Percentiles rank a stretch among this genome's conserved stretches.
Conservation (phyloP, 2,888 invertebrate genomes). For the Tetragonisca angustula region DNA sequence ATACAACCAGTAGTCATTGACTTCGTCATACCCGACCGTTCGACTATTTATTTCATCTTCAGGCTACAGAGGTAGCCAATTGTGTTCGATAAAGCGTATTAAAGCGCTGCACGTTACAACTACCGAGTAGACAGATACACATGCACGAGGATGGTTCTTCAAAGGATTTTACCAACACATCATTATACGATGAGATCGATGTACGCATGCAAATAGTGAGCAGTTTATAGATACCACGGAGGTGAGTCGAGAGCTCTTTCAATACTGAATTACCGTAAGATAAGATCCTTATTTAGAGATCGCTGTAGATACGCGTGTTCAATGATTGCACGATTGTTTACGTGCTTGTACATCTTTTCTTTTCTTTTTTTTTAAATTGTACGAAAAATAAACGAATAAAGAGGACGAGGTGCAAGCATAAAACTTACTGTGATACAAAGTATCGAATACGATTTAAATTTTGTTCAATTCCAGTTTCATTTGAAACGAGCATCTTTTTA, state of each 20-base stretch:
- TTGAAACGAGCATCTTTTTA: background rate
- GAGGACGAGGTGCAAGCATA: background rate
- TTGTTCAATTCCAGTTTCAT: background rate
- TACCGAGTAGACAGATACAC: conserved; percentile 2
- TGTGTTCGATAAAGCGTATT: conserved; percentile 45
- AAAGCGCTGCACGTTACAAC: conserved; percentile 31
- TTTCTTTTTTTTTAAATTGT: background rate
- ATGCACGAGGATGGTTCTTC: conserved; percentile 6
- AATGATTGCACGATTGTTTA: background rate
- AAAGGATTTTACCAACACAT: conserved; percentile 34
- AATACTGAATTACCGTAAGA: conserved; percentile 8
- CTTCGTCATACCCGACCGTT: conserved; percentile 60
- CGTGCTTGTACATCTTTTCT: too few relatives aligned
- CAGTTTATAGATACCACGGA: background rate
- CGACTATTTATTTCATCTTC: conserved; percentile 52
- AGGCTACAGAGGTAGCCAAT: conserved; percentile 28
- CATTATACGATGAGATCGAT: conserved; percentile 17
- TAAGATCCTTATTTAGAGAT: background rate
- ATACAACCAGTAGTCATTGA: conserved; percentile 67
- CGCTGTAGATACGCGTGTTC: background rate
- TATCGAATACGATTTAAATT: background rate
- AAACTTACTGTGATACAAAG: background rate
- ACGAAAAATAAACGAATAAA: background rate
- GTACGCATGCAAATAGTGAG: conserved; percentile 14
- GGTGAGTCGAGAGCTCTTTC: background rate